Percentiles rank a stretch among this genome's conserved stretches.
Evolutionary conservation across 2,888 invertebrate species (phyloP).

Genomic region (Athripsodes cinereus): DNA sequence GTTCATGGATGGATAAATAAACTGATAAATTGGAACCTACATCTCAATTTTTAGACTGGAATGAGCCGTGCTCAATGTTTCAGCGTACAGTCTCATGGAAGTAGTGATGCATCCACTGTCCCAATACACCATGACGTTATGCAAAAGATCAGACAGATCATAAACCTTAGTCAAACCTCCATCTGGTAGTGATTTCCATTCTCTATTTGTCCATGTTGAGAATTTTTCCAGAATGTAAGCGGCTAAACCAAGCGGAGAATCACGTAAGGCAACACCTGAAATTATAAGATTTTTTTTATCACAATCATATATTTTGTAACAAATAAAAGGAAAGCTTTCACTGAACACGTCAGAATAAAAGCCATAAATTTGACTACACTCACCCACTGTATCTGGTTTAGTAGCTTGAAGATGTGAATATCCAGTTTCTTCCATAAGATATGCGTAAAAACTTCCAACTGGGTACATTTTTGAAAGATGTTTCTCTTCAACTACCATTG

Average conservation of each 20-base stretch:
- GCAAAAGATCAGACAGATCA: constrained; percentile 57
- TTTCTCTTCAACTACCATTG: constrained; percentile 43
- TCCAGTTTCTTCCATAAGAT: constrained; percentile 46
- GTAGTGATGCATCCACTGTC: constrained; percentile 64
- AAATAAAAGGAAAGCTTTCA: too few relatives aligned
- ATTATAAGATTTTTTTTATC: not conserved
- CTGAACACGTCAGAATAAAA: too few relatives aligned
- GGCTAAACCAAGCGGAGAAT: constrained; percentile 64
- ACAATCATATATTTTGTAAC: too few relatives aligned
- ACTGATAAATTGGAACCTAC: too few relatives aligned
- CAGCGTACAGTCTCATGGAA: constrained; percentile 59
- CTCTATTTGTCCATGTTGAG: constrained; percentile 56
- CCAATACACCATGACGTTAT: constrained; percentile 79
- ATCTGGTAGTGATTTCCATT: constrained; percentile 44
- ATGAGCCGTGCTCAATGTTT: constrained; percentile 4
- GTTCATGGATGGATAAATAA: too few relatives aligned
- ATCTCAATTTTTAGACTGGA: constrained; percentile 33
- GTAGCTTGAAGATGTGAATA: constrained; percentile 71
- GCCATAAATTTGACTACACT: constrained; percentile 25
- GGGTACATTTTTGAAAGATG: constrained; percentile 49
- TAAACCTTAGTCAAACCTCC: constrained; percentile 56
- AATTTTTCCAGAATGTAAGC: constrained; percentile 71
- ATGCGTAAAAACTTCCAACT: constrained; percentile 33
- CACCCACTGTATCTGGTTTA: constrained; percentile 78
- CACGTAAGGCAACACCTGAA: constrained; percentile 54